These are phyloP conservation scores for Drosophila saltans DNA, from an alignment of 1,140 invertebrate genomes.

Conservation along the genomic window DNA sequence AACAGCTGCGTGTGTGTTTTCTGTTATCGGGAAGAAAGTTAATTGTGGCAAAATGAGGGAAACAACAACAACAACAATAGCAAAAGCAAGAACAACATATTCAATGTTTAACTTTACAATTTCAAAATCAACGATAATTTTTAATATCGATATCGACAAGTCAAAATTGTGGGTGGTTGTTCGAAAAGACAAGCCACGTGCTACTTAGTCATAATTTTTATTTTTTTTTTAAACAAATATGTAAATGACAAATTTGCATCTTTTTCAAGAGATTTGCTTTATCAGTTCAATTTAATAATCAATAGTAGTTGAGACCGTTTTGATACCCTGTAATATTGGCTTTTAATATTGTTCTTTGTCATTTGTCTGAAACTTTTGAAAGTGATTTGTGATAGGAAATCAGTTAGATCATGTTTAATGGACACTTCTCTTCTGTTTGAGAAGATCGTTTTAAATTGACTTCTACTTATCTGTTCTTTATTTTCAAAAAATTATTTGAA, in stretches of 20 bases:
- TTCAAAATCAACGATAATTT: constrained; percentile 34
- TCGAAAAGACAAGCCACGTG: constrained; percentile 30
- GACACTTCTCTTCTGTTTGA: too few species aligned
- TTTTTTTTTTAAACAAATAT: background rate
- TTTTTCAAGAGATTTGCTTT: background rate
- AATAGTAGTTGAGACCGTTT: background rate
- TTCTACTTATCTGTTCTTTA: too few species aligned
- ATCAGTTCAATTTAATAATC: background rate
- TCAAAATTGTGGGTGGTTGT: constrained; percentile 1
- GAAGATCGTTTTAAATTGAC: too few species aligned
- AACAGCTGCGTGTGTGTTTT: constrained; percentile 60
- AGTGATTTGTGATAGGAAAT: too few species aligned
- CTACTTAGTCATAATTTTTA: constrained; percentile 5
- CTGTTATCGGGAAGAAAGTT: constrained; percentile 39
- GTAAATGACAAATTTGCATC: background rate
- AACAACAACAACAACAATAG: constrained; percentile 9
- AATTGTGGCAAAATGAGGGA: constrained; percentile 21
- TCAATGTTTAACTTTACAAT: constrained; percentile 10
- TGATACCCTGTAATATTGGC: background rate
- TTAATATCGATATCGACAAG: constrained; percentile 22
- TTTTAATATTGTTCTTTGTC: too few species aligned
- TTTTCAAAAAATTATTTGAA: too few species aligned
- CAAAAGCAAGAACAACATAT: background rate
- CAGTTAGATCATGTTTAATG: too few species aligned
- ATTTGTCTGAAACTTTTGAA: too few species aligned